Percentiles rank a stretch among this genome's conserved stretches.
phyloP scores from a whole-genome alignment of 2,888 invertebrate species.

The Aricia artaxerxes region DNA sequence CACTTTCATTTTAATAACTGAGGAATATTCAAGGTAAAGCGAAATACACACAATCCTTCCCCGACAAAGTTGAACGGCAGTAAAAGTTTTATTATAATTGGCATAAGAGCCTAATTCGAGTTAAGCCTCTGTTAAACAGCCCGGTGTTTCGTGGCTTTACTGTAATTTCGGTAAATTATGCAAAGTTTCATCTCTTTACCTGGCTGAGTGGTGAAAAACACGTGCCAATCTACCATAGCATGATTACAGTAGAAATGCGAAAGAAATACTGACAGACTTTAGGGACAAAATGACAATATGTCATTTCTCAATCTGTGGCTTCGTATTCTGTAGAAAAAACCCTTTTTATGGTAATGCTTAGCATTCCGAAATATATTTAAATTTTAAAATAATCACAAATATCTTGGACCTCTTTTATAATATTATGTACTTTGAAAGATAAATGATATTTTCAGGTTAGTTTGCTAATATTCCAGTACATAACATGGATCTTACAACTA shows the following conservation, averaged over 20 bases:
- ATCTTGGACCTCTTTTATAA: too few species aligned
- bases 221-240: neutral
- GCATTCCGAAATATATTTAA: too few species aligned
- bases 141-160: neutral
- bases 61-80: constrained; percentile 16
- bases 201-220: neutral
- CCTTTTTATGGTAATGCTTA: too few species aligned
- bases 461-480: too few species aligned
- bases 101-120: constrained; percentile 24
- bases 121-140: constrained; percentile 28
- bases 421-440: too few species aligned
- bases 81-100: constrained; percentile 23
- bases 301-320: too few species aligned
- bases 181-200: neutral
- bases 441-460: too few species aligned
- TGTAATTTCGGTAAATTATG: constrained; percentile 1
- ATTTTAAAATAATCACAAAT: too few species aligned
- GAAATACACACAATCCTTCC: constrained; percentile 19
- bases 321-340: too few species aligned
- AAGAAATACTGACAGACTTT: neutral
- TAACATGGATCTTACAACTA: too few species aligned
- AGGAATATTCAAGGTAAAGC: constrained; percentile 14
- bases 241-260: neutral
- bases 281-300: neutral
- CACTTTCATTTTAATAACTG: neutral